These are phyloP conservation scores for Microctonus hyperodae DNA, from an alignment of 2,888 invertebrate species.

Conservation along the genomic window DNA sequence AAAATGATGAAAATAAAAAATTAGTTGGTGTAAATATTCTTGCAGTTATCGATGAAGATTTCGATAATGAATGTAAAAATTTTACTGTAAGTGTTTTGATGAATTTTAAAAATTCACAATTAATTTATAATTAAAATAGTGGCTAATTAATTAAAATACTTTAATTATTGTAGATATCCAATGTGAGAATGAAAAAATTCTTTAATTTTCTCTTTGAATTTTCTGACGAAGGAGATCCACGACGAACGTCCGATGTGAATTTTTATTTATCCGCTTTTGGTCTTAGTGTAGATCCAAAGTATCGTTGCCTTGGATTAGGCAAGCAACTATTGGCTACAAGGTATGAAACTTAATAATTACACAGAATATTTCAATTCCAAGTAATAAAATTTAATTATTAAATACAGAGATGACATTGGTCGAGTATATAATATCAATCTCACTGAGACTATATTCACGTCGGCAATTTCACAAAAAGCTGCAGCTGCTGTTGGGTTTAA, in stretches of 20 bases:
- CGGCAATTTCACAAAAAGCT: slow-evolving; percentile 44
- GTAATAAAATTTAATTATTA: background rate
- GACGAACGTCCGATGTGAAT: slow-evolving; percentile 46
- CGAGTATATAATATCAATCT: slow-evolving; percentile 44
- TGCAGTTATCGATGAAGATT: background rate
- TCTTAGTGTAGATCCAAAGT: slow-evolving; percentile 53
- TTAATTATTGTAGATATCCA: background rate
- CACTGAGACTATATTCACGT: slow-evolving; percentile 48
- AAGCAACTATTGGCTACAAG: slow-evolving; percentile 50
- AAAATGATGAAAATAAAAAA: slow-evolving; percentile 49
- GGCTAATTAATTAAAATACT: background rate
- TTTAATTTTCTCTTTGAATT: slow-evolving; percentile 32
- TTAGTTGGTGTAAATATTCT: slow-evolving; percentile 57
- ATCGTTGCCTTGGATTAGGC: slow-evolving; percentile 56
- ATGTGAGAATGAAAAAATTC: slow-evolving; percentile 24
- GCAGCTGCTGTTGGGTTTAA: slow-evolving; percentile 48
- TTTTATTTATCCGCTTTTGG: slow-evolving; percentile 56
- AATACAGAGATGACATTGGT: slow-evolving; percentile 45
- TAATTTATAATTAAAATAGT: too few species aligned
- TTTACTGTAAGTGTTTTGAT: slow-evolving; percentile 35
- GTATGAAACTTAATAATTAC: too few species aligned
- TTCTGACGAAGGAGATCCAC: slow-evolving; percentile 31
- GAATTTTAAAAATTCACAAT: background rate
- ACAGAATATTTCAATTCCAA: too few species aligned
- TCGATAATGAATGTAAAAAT: slow-evolving; percentile 20